Evolutionary conservation across 35 echinoderm and acorn worm species (phyloP), one percentile per base, ranked within the genome.

Genomic region (Chiridota heheva): DNA sequence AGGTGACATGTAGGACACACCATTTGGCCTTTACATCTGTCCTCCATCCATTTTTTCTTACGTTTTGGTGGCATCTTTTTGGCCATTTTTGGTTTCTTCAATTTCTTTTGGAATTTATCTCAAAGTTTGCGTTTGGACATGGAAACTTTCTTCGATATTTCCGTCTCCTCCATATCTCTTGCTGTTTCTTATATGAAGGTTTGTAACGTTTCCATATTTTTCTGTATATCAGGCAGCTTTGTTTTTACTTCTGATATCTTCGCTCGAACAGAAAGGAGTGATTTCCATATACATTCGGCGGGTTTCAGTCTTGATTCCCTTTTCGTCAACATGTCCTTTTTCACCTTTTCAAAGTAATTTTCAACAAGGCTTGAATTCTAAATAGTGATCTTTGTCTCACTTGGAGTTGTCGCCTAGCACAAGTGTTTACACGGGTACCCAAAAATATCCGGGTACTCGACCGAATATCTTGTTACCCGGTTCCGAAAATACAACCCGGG

Each of bases 301-400:
- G 41, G 42, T 5, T 46, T 26, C 27, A 75, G n/a, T 46, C 46
- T 46, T 36, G 42, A 49, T 29, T 46, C 71, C 32, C 71, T 2
- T 75, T 16, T 2, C 32, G 42, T 42, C 6, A 48, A 28, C 42
- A 1, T 27, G 13, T 44, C 1, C 15, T 44, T 75, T 32, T 53
- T 75, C 5, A 75, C n/a, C 35, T 75, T 75, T 35, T 49, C 71
- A 17, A 75, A 75, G 55, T 49, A 36, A 17, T 75, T 75, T 48
- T 75, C 71, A 2, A 75, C 46, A 6, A 75, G 25, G n/a, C 55
- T 75, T 7, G 42, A 18, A 17, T 49, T 48, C 7, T 3, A 24
- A 7, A n/a, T 4, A 2, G 3, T 48, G 17, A 8, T 34, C 34
- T 69, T 69, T 7, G 2, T 70, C 26, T 16, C 58, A 31, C 22